Evolutionary conservation across 2,888 invertebrate species (phyloP), one percentile per base, ranked within the genome.

Genomic region (Pomacea canaliculata): DNA sequence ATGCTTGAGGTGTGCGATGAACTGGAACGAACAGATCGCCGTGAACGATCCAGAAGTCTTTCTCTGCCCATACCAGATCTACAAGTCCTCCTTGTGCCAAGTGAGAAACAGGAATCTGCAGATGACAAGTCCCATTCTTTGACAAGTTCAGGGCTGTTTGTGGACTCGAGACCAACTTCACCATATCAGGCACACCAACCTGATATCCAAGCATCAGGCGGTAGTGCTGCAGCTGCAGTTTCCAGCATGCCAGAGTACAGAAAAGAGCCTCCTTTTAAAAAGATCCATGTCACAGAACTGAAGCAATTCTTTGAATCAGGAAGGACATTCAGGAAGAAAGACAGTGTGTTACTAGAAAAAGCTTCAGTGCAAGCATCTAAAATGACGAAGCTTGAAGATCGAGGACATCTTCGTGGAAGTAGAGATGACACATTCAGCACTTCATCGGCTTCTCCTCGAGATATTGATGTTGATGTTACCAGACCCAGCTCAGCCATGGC

Each of bases 211-310:
- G 63, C 60, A 18, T 68, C 48, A 5, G 23, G 51, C n/a, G 56
- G 66, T 49, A 23, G 62, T 27, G 48, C 27, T 49, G 71, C 65
- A 27, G 69, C 56, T 16, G 70, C 56, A n/a, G 70, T 71, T 7
- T 78, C 73, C 56, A 70, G 71, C 67, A 65, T 82, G 19, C 78
- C 84, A 65, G 85, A 83, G n/a, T 65, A 78, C 0, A 73, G 84
- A n/a, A 84, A 83, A 77, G 89, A 90, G 77, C 88, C 88, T 51
- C 85, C 87, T 4, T 89, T 86, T 80, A 91, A 91, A 80, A 88
- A 89, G 80, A 96, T 96, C 93, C 96, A 97, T 92, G 97, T 97
- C 94, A 94, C 96, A 0, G 97, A 97, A 88, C 91, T 97, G 62
- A 94, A 95, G 90, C 95, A 96, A 2, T 97, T 97, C 86, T 96